Percentiles rank a stretch among this genome's conserved stretches.
phyloP scores from a whole-genome alignment of 2,797 vertebrate genomes.

The Gallinago solitaria region DNA sequence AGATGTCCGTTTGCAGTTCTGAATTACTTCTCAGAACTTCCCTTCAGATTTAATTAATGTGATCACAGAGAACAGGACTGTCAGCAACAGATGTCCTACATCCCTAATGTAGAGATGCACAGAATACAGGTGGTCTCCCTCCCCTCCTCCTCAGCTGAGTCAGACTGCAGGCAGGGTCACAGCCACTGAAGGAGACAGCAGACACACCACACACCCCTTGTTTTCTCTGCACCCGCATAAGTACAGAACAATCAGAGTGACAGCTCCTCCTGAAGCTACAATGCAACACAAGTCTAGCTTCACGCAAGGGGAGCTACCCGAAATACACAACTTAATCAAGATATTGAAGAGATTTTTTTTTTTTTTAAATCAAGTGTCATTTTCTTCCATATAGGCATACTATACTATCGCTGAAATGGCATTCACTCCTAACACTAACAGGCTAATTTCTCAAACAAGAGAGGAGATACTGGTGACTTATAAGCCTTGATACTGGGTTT shows the following conservation, averaged over 20 bases:
- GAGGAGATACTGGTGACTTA: neutral
- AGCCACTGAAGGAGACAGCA: neutral
- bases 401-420: neutral
- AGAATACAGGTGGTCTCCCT: neutral
- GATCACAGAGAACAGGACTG: neutral
- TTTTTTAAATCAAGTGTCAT: neutral
- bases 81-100: neutral
- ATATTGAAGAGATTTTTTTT: neutral
- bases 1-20: neutral
- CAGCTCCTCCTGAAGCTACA: neutral
- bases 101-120: neutral
- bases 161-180: fast-evolving
- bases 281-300: neutral
- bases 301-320: neutral
- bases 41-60: neutral
- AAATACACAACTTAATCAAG: neutral
- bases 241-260: neutral
- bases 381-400: neutral
- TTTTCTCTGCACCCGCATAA: neutral
- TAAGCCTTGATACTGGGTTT: neutral
- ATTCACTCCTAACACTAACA: neutral
- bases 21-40: neutral
- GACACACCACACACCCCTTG: fast-evolving
- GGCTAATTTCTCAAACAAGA: neutral
- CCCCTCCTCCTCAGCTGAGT: neutral